These are phyloP conservation scores for Cantharis rufa DNA, from an alignment of 2,888 invertebrate species.

Conservation along the genomic window DNA sequence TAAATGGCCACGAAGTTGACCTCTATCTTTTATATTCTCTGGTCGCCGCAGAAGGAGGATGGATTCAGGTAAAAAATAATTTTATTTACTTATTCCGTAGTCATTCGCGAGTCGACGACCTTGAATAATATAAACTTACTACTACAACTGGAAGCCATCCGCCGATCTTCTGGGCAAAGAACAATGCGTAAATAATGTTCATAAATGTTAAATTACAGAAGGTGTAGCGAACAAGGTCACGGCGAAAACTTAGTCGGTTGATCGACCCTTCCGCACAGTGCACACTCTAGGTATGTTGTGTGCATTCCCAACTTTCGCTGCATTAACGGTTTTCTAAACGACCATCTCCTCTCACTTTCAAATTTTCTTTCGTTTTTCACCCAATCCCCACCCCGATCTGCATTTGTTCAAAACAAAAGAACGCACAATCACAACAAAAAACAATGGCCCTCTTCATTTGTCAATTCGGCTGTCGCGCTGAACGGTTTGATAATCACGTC, in stretches of 20 bases:
- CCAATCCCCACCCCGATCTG: not conserved
- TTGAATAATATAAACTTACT: not conserved
- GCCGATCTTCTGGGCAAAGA: not conserved
- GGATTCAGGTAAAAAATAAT: conserved; percentile 78
- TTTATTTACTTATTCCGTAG: conserved; percentile 36
- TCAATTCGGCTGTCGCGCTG: not conserved
- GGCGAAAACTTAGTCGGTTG: conserved; percentile 43
- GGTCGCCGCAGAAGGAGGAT: conserved; percentile 91
- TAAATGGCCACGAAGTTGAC: conserved; percentile 91
- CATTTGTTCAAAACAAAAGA: not conserved
- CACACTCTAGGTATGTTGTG: not conserved
- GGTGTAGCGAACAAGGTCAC: conserved; percentile 57
- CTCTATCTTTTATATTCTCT: conserved; percentile 88
- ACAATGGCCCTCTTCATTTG: not conserved
- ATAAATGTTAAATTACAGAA: conserved; percentile 18
- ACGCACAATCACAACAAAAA: not conserved
- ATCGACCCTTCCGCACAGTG: conserved; percentile 31
- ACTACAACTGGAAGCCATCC: not conserved
- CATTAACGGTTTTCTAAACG: not conserved
- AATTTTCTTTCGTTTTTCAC: not conserved
- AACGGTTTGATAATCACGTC: not conserved
- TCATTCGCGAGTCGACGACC: not conserved
- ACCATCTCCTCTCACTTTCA: not conserved
- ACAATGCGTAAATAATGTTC: not conserved
- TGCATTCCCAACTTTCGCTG: conserved; percentile 2